Evolutionary conservation across 1,140 invertebrate species (phyloP).

Genomic region (Globodera ellingtonae): DNA sequence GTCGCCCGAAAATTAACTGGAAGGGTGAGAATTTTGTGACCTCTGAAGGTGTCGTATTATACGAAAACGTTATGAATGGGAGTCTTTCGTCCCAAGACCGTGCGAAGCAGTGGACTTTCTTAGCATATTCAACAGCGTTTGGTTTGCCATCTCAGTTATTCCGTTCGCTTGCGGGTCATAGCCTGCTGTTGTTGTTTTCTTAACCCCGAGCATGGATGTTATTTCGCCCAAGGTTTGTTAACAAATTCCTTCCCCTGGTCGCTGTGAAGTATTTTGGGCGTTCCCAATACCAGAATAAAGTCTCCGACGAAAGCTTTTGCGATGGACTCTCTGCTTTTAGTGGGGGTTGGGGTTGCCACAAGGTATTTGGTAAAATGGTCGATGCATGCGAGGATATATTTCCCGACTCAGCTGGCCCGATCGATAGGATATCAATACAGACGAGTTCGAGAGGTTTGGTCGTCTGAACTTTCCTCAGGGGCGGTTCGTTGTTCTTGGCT

Average conservation of each 20-base stretch:
- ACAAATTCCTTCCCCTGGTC: constrained; percentile 20
- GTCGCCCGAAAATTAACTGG: background rate
- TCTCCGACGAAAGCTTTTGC: background rate
- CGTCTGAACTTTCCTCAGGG: background rate
- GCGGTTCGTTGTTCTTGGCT: background rate
- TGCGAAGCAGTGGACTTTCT: background rate
- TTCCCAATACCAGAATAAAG: background rate
- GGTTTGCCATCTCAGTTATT: background rate
- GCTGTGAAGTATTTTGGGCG: background rate
- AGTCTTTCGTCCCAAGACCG: background rate
- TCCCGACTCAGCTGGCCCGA: background rate
- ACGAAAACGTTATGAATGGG: background rate
- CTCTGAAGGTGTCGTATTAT: constrained; percentile 2
- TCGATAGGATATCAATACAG: background rate
- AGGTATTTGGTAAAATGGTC: constrained; percentile 8
- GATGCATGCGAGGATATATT: background rate
- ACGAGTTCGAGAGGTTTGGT: background rate
- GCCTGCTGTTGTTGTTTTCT: constrained; percentile 1
- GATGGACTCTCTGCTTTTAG: background rate
- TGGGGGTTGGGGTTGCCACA: background rate
- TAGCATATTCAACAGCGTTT: background rate
- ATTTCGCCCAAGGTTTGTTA: background rate
- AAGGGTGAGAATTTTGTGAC: background rate
- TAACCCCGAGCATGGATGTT: background rate
- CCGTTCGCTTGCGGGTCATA: constrained; percentile 13